A percentile compares a stretch with the other conserved stretches of the same genome.
phyloP scores from a whole-genome alignment of 2,888 invertebrate species.

The Malthinus seriepunctatus region DNA sequence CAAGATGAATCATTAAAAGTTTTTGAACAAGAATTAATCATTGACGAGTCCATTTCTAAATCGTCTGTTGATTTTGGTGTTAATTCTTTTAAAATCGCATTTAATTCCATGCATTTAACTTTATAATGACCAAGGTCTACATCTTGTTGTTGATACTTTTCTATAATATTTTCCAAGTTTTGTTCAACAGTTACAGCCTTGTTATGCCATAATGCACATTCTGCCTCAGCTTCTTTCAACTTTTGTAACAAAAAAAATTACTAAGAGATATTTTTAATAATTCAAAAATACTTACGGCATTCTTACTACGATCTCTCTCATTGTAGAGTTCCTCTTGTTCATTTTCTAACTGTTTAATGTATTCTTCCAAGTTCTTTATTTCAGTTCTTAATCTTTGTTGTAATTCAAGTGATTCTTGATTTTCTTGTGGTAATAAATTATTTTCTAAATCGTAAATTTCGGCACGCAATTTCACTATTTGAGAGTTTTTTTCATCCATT shows the following conservation, averaged over 20 bases:
- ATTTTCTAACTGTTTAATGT: conserved; percentile 57
- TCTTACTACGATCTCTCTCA: conserved; percentile 57
- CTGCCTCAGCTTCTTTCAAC: conserved; percentile 50
- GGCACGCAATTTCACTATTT: conserved; percentile 49
- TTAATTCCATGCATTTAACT: conserved; percentile 46
- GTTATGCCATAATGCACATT: conserved; percentile 44
- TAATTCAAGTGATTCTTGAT: conserved; percentile 38
- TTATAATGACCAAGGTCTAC: conserved; percentile 40
- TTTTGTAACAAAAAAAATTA: conserved; percentile 45
- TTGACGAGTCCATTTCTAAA: conserved; percentile 33
- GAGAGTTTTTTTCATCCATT: conserved; percentile 50
- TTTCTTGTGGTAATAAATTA: conserved; percentile 45
- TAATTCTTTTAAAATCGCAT: conserved; percentile 56
- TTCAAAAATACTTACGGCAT: conserved; percentile 43
- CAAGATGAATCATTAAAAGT: conserved; percentile 13
- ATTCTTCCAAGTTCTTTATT: conserved; percentile 59
- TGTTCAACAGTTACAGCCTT: conserved; percentile 44
- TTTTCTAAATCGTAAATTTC: conserved; percentile 46
- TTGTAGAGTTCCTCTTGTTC: conserved; percentile 59
- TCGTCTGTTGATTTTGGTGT: conserved; percentile 38
- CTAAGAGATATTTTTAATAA: conserved; percentile 28
- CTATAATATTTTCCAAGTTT: conserved; percentile 38
- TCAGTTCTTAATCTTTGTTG: conserved; percentile 54
- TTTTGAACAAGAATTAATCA: conserved; percentile 11
- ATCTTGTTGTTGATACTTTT: conserved; percentile 42